These are phyloP conservation scores for Cyphomyrmex costatus DNA, from an alignment of 1,140 invertebrate species.

Conservation along the genomic window DNA sequence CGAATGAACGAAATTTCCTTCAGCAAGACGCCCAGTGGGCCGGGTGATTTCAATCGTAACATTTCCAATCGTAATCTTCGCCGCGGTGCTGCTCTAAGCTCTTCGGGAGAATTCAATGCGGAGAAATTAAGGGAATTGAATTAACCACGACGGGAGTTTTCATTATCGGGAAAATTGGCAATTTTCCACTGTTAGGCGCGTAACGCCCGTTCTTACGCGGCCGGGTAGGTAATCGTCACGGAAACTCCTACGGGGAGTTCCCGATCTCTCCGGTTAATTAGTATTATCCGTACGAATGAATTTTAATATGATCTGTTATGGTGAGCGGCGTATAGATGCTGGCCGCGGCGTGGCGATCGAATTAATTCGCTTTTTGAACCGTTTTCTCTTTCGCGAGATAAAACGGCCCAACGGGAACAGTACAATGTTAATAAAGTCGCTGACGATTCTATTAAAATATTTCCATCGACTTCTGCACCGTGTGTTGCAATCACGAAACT, in stretches of 20 bases:
- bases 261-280: conserved; percentile 77
- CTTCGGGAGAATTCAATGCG: conserved; percentile 79
- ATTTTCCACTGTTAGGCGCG: conserved; percentile 85
- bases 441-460: conserved; percentile 62
- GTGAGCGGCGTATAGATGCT: conserved; percentile 46
- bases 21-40: conserved; percentile 21
- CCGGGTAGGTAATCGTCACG: conserved; percentile 76
- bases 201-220: conserved; percentile 79
- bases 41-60: conserved; percentile 65
- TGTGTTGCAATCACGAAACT: conserved; percentile 28
- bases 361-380: conserved; percentile 71
- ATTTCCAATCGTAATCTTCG: conserved; percentile 72
- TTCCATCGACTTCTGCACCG: conserved; percentile 52
- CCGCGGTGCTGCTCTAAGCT: conserved; percentile 40
- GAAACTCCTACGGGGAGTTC: conserved; percentile 77
- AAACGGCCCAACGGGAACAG: conserved; percentile 36
- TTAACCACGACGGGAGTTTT: conserved; percentile 84
- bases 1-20: conserved; percentile 61
- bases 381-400: conserved; percentile 62
- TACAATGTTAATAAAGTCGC: conserved; percentile 43
- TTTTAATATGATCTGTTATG: conserved; percentile 70
- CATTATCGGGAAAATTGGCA: conserved; percentile 86
- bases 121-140: conserved; percentile 85
- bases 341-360: conserved; percentile 61
- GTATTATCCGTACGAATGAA: conserved; percentile 75